Conservation (phyloP, 2,797 vertebrate species). For the Acrocephalus scirpaceus region DNA sequence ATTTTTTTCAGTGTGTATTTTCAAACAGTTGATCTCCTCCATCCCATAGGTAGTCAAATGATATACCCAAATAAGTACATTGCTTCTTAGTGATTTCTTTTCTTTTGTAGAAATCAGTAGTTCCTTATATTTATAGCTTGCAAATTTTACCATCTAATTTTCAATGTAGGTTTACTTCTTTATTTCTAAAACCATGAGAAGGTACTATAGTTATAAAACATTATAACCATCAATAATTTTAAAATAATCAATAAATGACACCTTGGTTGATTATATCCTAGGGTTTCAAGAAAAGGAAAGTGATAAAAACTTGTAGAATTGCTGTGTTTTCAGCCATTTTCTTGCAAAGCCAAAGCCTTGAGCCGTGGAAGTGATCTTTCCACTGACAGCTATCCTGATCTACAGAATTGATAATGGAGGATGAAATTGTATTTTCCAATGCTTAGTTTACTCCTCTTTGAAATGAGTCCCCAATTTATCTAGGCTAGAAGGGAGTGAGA, state of each 20-base stretch:
- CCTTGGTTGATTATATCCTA: not conserved
- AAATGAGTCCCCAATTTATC: not conserved
- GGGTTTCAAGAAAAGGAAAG: not conserved
- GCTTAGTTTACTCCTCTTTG: slow-evolving; percentile 24
- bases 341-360: not conserved
- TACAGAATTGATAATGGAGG: slow-evolving; percentile 14
- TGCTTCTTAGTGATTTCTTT: not conserved
- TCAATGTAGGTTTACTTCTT: not conserved
- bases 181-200: not conserved
- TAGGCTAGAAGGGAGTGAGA: not conserved
- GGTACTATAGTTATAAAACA: not conserved
- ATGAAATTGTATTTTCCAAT: slow-evolving; percentile 22
- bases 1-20: not conserved
- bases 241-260: not conserved
- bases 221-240: not conserved
- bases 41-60: not conserved
- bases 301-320: not conserved
- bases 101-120: not conserved
- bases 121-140: not conserved
- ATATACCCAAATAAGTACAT: not conserved
- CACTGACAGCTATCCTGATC: not conserved
- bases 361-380: not conserved
- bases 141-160: not conserved
- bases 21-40: not conserved
- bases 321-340: not conserved